Conservation (phyloP, 2,113 vertebrate species). For the Xenopus laevis region DNA sequence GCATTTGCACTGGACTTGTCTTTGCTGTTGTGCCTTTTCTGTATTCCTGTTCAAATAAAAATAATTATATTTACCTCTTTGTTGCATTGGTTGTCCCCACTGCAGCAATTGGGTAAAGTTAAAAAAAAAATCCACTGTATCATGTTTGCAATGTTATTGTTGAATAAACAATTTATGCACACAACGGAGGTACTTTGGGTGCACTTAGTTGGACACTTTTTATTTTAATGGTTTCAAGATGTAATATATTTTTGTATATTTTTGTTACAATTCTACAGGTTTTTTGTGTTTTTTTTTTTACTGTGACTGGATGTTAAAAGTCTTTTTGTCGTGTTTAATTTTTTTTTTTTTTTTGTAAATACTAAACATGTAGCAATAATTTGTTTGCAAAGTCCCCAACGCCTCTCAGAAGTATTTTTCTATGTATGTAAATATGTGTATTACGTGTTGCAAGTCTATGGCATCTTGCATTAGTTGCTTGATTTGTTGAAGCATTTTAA, state of each 20-base stretch:
- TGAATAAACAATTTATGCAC: no score
- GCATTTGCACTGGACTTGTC: conserved; percentile 65
- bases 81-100: neutral
- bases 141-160: neutral
- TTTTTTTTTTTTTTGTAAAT: conserved; percentile 71
- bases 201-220: conserved; percentile 62
- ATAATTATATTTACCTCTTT: neutral
- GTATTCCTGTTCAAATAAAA: conserved; percentile 47
- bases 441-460: conserved; percentile 63
- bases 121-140: conserved; percentile 19
- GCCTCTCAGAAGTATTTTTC: conserved; percentile 74
- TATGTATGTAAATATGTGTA: conserved; percentile 72
- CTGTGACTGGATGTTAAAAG: conserved; percentile 68
- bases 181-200: conserved; percentile 63
- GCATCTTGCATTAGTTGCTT: conserved; percentile 63
- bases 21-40: conserved; percentile 67
- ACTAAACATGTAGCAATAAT: conserved; percentile 76
- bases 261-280: conserved; percentile 55
- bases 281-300: conserved; percentile 64
- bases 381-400: conserved; percentile 68
- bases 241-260: conserved; percentile 77
- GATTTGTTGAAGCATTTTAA: conserved; percentile 66
- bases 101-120: neutral
- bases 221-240: conserved; percentile 66
- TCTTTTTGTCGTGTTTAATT: conserved; percentile 50